These are phyloP conservation scores for Phyllotis vaccarum DNA, from an alignment of 2,797 vertebrate species.

Conservation along the genomic window DNA sequence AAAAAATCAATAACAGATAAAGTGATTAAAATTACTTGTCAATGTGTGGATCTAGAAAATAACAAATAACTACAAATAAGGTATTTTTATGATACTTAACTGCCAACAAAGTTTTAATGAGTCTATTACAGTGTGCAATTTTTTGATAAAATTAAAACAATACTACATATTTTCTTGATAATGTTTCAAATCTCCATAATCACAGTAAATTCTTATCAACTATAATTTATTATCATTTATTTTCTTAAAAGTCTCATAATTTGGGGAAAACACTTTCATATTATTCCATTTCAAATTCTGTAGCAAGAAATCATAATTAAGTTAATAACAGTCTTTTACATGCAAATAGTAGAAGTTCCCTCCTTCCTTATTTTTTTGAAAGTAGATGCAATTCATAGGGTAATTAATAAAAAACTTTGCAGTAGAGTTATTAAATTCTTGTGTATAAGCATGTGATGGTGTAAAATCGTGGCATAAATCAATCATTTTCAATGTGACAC, in stretches of 20 bases:
- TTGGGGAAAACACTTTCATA: not conserved
- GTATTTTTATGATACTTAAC: not conserved
- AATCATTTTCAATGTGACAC: conserved; percentile 83
- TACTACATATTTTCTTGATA: conserved; percentile 27
- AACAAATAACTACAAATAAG: not conserved
- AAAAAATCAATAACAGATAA: not conserved
- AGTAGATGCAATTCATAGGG: conserved; percentile 9
- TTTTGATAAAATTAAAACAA: conserved; percentile 1
- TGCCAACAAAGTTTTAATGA: not conserved
- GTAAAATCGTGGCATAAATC: conserved; percentile 81
- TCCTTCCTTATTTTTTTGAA: conserved; percentile 43
- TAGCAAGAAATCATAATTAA: conserved; percentile 23
- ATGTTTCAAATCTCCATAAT: not conserved
- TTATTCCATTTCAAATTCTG: conserved; percentile 36
- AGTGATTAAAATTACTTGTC: not conserved
- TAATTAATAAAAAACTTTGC: conserved; percentile 57
- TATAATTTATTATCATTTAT: conserved; percentile 37
- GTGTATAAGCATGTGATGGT: conserved; percentile 54
- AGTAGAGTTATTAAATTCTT: conserved; percentile 73
- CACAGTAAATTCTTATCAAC: not conserved
- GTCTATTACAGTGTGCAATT: not conserved
- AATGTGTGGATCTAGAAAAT: not conserved
- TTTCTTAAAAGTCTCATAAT: not conserved
- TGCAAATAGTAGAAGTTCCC: conserved; percentile 13
- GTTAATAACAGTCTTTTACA: conserved; percentile 24